These are phyloP conservation scores for Philaenus spumarius DNA, from an alignment of 1,140 invertebrate species.

Conservation along the genomic window DNA sequence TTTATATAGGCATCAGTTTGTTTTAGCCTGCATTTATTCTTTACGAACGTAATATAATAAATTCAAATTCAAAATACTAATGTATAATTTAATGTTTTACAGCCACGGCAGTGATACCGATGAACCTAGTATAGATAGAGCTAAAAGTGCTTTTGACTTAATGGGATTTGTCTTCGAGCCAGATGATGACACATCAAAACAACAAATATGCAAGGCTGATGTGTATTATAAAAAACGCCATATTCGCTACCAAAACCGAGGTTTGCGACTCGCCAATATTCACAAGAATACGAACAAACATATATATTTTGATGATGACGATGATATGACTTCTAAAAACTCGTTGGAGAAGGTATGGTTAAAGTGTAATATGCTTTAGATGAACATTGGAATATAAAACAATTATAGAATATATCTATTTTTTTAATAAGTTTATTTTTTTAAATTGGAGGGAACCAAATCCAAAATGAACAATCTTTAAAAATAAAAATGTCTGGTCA, in stretches of 20 bases:
- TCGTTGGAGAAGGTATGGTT: not conserved
- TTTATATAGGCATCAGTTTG: too few species aligned
- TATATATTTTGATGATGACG: constrained; percentile 59
- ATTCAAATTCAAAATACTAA: too few species aligned
- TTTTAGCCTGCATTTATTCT: too few species aligned
- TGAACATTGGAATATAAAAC: too few species aligned
- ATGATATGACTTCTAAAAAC: constrained; percentile 37
- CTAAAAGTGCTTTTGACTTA: constrained; percentile 55
- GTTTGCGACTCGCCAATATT: constrained; percentile 37
- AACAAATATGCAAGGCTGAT: constrained; percentile 42
- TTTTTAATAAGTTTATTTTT: too few species aligned
- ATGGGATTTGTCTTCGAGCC: constrained; percentile 52
- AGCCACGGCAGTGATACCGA: constrained; percentile 18
- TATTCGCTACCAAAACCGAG: constrained; percentile 50
- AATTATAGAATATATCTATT: too few species aligned
- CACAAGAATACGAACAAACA: constrained; percentile 43
- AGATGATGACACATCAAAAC: constrained; percentile 16
- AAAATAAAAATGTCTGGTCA: too few species aligned
- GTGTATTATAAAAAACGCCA: constrained; percentile 56
- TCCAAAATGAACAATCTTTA: too few species aligned
- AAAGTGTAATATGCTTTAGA: too few species aligned
- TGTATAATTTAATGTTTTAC: too few species aligned
- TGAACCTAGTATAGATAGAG: constrained; percentile 40
- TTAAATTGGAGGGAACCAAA: too few species aligned
- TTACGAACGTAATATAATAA: too few species aligned